Conservation (phyloP, 2,113 vertebrate species). For the Psilopogon haemacephalus region DNA sequence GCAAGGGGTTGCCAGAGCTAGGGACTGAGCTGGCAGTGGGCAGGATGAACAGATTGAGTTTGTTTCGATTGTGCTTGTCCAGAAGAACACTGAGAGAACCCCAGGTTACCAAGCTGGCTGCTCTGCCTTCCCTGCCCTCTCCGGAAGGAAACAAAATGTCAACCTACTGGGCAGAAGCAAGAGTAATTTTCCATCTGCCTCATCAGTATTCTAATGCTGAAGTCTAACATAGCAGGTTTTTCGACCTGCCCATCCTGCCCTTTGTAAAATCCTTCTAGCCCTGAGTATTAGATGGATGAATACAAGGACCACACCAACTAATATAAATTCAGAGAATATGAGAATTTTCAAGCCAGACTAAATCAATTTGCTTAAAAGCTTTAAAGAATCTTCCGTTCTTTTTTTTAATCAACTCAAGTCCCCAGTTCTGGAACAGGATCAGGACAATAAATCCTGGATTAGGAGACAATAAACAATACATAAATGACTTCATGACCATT, state of each 20-base stretch:
- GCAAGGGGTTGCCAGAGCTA: not conserved
- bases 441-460: constrained; percentile 18
- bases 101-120: not conserved
- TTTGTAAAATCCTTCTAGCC: not conserved
- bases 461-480: not conserved
- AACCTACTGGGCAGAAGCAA: not conserved
- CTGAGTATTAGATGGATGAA: not conserved
- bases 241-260: accelerated
- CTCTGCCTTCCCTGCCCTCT: not conserved
- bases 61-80: not conserved
- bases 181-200: not conserved
- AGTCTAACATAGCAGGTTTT: not conserved
- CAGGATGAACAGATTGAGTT: not conserved
- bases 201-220: not conserved
- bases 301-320: not conserved
- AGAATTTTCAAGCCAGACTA: not conserved
- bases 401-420: not conserved
- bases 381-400: not conserved
- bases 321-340: not conserved
- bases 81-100: not conserved
- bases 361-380: constrained; percentile 30
- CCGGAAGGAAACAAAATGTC: not conserved
- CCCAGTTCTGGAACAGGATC: not conserved
- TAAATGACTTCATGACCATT: not conserved
- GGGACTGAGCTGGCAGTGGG: not conserved